These are phyloP conservation scores for Hypotaenidia philippensis DNA, from an alignment of 2,797 vertebrate species.

Conservation along the genomic window DNA sequence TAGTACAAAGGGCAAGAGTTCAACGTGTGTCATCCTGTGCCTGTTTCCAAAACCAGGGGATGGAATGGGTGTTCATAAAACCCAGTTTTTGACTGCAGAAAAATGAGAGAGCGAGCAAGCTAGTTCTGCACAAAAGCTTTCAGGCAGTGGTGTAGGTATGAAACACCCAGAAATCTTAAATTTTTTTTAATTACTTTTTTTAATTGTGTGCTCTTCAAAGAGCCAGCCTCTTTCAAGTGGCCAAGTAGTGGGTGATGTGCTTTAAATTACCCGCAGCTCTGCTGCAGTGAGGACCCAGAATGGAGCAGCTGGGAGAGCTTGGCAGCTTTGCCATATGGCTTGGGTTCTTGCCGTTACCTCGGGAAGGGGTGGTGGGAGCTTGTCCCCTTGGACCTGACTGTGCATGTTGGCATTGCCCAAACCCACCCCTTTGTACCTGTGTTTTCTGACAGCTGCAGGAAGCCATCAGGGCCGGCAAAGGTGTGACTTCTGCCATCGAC, in stretches of 20 bases:
- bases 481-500: conserved; percentile 94
- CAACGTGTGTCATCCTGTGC: not conserved
- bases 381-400: not conserved
- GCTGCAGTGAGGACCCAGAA: not conserved
- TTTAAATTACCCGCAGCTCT: not conserved
- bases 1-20: not conserved
- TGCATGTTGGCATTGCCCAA: not conserved
- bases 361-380: not conserved
- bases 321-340: not conserved
- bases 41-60: not conserved
- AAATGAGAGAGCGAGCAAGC: not conserved
- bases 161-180: not conserved
- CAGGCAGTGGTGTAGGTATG: not conserved
- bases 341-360: not conserved
- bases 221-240: not conserved
- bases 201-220: not conserved
- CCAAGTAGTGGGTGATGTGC: not conserved
- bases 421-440: conserved; percentile 69
- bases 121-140: not conserved
- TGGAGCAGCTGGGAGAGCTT: not conserved
- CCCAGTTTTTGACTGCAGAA: not conserved
- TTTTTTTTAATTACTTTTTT: not conserved
- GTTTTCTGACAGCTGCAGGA: conserved; percentile 89
- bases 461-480: conserved; percentile 91
- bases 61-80: conserved; percentile 10